phyloP scores from a whole-genome alignment of 2,797 vertebrate species.

The Parauchenoglanis ngamensis region DNA sequence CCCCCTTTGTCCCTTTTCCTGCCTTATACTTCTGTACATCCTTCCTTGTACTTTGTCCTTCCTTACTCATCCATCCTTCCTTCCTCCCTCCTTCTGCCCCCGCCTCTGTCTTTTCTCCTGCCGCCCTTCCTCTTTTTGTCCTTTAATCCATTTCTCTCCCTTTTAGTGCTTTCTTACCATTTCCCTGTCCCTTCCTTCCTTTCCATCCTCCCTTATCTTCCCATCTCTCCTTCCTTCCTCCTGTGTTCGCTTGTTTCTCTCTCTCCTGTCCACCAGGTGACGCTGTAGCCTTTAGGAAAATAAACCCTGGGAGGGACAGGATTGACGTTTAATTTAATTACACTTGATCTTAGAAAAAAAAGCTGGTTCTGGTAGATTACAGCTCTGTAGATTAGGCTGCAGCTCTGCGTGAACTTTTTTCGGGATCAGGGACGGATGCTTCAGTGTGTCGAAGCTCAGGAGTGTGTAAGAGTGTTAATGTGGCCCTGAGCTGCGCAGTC shows the following conservation, averaged over 20 bases:
- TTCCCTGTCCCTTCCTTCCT: background rate
- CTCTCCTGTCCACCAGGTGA: background rate
- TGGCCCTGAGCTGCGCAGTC: background rate
- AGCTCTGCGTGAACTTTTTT: background rate
- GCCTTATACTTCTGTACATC: background rate
- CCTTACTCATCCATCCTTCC: too few relatives aligned
- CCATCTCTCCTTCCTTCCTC: background rate
- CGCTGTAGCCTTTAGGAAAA: background rate
- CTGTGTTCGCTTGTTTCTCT: background rate
- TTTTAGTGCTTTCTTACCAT: too few relatives aligned
- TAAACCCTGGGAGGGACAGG: background rate
- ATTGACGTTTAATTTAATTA: background rate
- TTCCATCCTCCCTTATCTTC: background rate
- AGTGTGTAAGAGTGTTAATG: background rate
- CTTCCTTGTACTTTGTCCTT: too few relatives aligned
- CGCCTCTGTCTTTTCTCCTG: background rate
- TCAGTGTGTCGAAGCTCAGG: background rate
- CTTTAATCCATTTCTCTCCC: too few relatives aligned
- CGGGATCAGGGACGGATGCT: too few relatives aligned
- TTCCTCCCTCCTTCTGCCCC: too few relatives aligned
- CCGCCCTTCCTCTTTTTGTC: background rate
- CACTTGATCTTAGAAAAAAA: background rate
- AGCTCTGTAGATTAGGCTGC: background rate
- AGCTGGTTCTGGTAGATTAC: background rate
- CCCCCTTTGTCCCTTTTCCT: background rate